Evolutionary conservation across 2,888 invertebrate genomes (phyloP).

Genomic region (Octodonta nipae): DNA sequence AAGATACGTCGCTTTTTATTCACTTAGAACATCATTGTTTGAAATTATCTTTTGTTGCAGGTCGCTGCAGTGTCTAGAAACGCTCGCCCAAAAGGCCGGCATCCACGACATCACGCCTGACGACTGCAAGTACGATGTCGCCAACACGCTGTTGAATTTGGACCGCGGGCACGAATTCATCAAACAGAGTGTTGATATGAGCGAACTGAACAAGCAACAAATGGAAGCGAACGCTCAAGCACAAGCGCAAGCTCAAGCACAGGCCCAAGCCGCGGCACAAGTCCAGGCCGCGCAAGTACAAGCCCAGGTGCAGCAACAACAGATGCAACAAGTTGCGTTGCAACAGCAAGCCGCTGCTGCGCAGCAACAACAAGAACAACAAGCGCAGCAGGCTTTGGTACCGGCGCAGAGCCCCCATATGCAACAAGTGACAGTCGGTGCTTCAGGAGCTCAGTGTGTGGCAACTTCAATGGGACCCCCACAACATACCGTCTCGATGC

Average conservation of each 20-base stretch:
- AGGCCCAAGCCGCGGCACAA: constrained; percentile 35
- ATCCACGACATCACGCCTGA: constrained; percentile 50
- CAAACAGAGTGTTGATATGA: constrained; percentile 26
- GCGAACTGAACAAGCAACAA: constrained; percentile 30
- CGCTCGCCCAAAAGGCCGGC: constrained; percentile 59
- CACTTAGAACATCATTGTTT: neutral
- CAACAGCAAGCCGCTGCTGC: constrained; percentile 39
- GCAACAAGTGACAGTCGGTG: constrained; percentile 13
- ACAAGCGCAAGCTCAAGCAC: constrained; percentile 23
- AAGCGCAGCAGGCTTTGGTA: constrained; percentile 32
- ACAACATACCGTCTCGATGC: constrained; percentile 39
- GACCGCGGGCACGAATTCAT: constrained; percentile 40
- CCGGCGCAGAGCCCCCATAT: constrained; percentile 18
- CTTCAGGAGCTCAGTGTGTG: constrained; percentile 28
- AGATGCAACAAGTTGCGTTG: constrained; percentile 42
- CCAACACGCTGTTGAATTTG: constrained; percentile 48
- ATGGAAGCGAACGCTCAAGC: constrained; percentile 31
- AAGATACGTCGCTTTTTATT: too few relatives aligned
- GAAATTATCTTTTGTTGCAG: too few relatives aligned
- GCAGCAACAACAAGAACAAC: constrained; percentile 25
- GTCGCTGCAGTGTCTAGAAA: constrained; percentile 55
- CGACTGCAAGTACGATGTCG: constrained; percentile 58
- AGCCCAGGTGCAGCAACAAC: constrained; percentile 35
- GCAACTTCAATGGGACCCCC: constrained; percentile 32
- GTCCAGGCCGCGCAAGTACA: constrained; percentile 37